A percentile compares a stretch with the other conserved stretches of the same genome.
phyloP scores from a whole-genome alignment of 1,140 invertebrate genomes.

The Trichonephila inaurata region DNA sequence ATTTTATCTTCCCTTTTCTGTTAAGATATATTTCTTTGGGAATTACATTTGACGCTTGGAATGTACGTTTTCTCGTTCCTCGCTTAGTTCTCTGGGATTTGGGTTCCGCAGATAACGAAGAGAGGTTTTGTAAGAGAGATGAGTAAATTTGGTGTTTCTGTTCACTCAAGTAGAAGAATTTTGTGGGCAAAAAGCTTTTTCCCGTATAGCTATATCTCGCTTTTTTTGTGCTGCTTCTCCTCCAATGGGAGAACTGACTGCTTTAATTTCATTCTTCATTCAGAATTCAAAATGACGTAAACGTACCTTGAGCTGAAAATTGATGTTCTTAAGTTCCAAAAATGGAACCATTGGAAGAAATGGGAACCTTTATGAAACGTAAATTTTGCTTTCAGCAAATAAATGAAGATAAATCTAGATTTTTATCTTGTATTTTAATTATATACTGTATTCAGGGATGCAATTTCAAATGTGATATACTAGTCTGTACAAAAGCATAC shows the following conservation, averaged over 20 bases:
- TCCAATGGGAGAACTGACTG: not conserved
- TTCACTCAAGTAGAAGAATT: slow-evolving; percentile 4
- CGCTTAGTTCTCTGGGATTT: slow-evolving; percentile 5
- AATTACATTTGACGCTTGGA: slow-evolving; percentile 63
- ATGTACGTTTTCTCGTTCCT: slow-evolving; percentile 48
- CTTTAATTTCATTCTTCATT: not conserved
- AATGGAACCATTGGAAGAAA: not conserved
- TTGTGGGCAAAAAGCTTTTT: slow-evolving; percentile 10
- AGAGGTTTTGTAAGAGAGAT: slow-evolving; percentile 16
- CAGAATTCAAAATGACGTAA: not conserved
- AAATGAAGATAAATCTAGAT: too few relatives aligned
- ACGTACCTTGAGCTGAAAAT: not conserved
- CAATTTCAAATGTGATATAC: too few relatives aligned
- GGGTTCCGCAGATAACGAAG: slow-evolving; percentile 35
- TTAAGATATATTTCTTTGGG: slow-evolving; percentile 64
- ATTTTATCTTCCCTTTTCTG: slow-evolving; percentile 43
- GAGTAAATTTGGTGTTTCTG: slow-evolving; percentile 44
- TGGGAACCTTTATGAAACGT: not conserved
- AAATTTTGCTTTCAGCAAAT: not conserved
- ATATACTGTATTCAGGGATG: too few relatives aligned
- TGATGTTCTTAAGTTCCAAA: not conserved
- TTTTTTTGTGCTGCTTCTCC: not conserved
- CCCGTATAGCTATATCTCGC: too few relatives aligned
- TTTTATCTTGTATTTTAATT: too few relatives aligned
- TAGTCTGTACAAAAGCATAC: too few relatives aligned